These are phyloP conservation scores for Sceliomorpha sp. DNA, from an alignment of 2,888 invertebrate species.

Conservation along the genomic window DNA sequence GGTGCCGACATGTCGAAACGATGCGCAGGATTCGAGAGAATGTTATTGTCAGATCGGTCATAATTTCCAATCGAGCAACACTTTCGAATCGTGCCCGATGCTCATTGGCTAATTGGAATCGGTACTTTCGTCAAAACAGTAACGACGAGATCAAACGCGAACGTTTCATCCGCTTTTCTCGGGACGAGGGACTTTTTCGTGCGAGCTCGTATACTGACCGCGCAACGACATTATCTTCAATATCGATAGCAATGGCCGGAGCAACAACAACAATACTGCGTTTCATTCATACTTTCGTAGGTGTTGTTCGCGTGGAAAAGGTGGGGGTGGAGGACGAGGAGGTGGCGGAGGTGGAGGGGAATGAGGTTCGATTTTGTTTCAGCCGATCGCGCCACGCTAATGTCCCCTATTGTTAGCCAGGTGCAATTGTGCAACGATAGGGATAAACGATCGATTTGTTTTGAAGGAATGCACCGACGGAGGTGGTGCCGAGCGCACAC, in stretches of 20 bases:
- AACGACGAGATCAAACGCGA: not conserved
- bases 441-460: slow-evolving; percentile 71
- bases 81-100: slow-evolving; percentile 54
- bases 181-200: too few species aligned
- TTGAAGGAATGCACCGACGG: slow-evolving; percentile 67
- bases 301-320: too few species aligned
- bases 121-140: not conserved
- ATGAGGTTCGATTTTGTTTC: slow-evolving; percentile 55
- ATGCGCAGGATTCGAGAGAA: slow-evolving; percentile 47
- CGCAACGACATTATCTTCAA: too few species aligned
- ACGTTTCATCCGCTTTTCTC: not conserved
- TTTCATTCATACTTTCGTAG: slow-evolving; percentile 25
- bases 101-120: slow-evolving; percentile 30
- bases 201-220: too few species aligned
- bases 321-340: too few species aligned
- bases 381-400: slow-evolving; percentile 47
- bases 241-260: too few species aligned
- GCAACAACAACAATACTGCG: too few species aligned
- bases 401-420: slow-evolving; percentile 59
- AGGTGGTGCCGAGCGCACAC: slow-evolving; percentile 65
- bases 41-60: slow-evolving; percentile 56
- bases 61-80: slow-evolving; percentile 51
- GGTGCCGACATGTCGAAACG: slow-evolving; percentile 53
- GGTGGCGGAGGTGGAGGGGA: slow-evolving; percentile 47
- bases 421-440: slow-evolving; percentile 68